A percentile compares a stretch with the other conserved stretches of the same genome.
Evolutionary conservation across 2,113 vertebrate species (phyloP).

Genomic region (Desmodus rotundus): DNA sequence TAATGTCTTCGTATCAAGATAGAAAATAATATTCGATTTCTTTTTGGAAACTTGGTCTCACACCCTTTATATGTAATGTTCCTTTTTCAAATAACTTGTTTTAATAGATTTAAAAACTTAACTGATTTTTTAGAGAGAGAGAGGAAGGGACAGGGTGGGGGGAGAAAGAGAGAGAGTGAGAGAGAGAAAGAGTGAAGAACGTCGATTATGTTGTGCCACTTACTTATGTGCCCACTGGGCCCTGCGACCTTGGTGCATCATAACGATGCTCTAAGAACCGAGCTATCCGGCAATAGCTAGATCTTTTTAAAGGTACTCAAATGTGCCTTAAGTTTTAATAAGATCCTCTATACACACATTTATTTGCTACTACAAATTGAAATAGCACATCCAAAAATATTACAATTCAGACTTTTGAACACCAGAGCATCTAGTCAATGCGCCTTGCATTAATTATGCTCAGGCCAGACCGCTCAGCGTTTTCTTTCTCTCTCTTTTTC

Average conservation of each 20-base stretch:
- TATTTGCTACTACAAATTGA: not conserved
- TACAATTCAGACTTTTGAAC: not conserved
- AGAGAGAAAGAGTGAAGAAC: no score
- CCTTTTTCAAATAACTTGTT: not conserved
- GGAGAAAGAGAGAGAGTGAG: no score
- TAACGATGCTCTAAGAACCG: no score
- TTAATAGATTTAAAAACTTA: not conserved
- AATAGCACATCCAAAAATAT: not conserved
- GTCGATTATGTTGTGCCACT: no score
- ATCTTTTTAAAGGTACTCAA: slow-evolving; percentile 13
- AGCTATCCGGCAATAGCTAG: not conserved
- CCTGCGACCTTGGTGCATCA: no score
- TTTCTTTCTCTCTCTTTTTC: not conserved
- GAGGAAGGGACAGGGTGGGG: no score
- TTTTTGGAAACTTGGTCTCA: not conserved
- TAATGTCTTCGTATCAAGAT: not conserved
- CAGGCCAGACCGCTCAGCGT: not conserved
- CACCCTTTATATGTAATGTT: not conserved
- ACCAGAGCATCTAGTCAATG: not conserved
- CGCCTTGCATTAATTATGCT: not conserved
- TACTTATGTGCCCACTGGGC: no score
- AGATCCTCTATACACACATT: not conserved
- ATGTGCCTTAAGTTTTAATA: not conserved
- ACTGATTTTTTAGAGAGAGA: no score
- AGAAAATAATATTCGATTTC: not conserved